Evolutionary conservation across 2,888 invertebrate genomes (phyloP).

Genomic region (Euclidia mi): DNA sequence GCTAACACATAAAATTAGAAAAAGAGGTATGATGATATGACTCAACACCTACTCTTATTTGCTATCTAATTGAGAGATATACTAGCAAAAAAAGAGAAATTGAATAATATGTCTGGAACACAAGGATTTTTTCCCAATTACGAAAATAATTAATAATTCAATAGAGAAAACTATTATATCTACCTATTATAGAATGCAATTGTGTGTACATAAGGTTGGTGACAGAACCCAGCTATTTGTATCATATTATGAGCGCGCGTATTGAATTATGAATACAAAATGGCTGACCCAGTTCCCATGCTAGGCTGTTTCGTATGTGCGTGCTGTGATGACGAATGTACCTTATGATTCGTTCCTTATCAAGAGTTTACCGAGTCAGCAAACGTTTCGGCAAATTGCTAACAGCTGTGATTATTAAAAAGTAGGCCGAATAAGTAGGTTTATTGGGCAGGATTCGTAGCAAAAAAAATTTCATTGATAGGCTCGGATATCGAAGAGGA

Average conservation of each 20-base stretch:
- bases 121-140: too few species aligned
- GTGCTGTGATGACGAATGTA: not conserved
- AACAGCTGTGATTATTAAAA: not conserved
- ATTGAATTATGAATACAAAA: constrained; percentile 40
- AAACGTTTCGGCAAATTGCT: not conserved
- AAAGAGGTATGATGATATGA: too few species aligned
- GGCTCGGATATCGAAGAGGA: too few species aligned
- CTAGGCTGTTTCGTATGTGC: constrained; percentile 15
- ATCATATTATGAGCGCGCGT: constrained; percentile 1
- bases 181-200: not conserved
- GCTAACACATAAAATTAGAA: too few species aligned
- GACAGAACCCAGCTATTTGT: constrained; percentile 4
- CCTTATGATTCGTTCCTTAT: not conserved
- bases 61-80: too few species aligned
- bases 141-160: not conserved
- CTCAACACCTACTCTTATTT: too few species aligned
- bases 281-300: constrained; percentile 34
- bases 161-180: not conserved
- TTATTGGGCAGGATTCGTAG: too few species aligned
- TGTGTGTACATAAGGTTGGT: not conserved
- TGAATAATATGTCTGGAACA: too few species aligned
- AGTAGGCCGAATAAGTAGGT: too few species aligned
- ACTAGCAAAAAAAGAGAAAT: too few species aligned
- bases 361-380: not conserved
- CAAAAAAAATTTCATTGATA: too few species aligned